Conservation (phyloP, 1,140 invertebrate genomes). For the Acromyrmex echinatior region DNA sequence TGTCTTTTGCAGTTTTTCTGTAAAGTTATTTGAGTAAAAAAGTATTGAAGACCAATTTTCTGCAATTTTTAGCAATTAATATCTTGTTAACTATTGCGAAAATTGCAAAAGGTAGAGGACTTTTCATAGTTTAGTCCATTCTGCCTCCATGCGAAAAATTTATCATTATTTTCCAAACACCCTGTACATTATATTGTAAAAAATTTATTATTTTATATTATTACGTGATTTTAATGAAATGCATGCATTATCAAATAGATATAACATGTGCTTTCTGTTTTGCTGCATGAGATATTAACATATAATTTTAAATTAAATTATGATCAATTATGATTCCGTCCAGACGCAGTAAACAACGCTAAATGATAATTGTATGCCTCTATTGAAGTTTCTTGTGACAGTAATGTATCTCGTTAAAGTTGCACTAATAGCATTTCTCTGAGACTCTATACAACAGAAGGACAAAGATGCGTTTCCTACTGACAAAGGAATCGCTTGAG, state of each 20-base stretch:
- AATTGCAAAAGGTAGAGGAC: too few relatives aligned
- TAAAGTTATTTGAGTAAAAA: too few relatives aligned
- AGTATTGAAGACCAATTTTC: too few relatives aligned
- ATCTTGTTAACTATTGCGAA: too few relatives aligned
- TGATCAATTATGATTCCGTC: not conserved
- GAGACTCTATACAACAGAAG: not conserved
- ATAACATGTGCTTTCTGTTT: not conserved
- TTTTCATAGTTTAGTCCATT: too few relatives aligned
- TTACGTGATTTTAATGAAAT: not conserved
- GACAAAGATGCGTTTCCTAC: conserved; percentile 17
- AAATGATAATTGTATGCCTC: conserved; percentile 23
- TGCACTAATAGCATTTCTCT: conserved; percentile 28
- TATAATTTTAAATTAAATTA: conserved; percentile 36
- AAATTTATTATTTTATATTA: not conserved
- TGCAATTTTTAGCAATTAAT: too few relatives aligned
- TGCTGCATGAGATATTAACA: not conserved
- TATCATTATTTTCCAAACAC: too few relatives aligned
- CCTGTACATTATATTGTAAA: not conserved
- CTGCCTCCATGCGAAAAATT: too few relatives aligned
- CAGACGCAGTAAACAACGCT: not conserved
- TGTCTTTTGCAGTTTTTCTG: too few relatives aligned
- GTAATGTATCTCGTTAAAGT: conserved; percentile 34
- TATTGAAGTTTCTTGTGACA: conserved; percentile 8
- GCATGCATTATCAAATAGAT: not conserved
- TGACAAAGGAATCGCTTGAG: conserved; percentile 35